Conservation (phyloP, 2,113 vertebrate genomes). For the Platanista minor region DNA sequence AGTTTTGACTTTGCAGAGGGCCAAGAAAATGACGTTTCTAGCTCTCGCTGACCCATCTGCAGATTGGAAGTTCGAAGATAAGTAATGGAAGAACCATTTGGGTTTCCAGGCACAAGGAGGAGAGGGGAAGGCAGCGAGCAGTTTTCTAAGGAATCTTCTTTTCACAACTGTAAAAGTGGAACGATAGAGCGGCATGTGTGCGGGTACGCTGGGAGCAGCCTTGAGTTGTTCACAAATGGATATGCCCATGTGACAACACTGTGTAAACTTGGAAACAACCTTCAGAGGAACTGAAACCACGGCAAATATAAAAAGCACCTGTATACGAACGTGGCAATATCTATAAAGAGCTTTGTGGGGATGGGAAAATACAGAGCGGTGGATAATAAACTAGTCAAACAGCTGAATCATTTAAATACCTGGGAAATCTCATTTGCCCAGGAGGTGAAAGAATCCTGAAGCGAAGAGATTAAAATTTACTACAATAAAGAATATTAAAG, state of each 20-base stretch:
- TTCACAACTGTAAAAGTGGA: background rate
- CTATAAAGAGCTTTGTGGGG: background rate
- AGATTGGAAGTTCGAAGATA: background rate
- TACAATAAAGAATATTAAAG: slow-evolving; percentile 57
- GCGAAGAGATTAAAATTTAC: slow-evolving; percentile 61
- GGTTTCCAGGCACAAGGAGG: background rate
- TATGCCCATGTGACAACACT: background rate
- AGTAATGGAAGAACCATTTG: background rate
- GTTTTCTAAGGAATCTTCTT: background rate
- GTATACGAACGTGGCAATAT: background rate
- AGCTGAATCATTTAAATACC: slow-evolving; percentile 62
- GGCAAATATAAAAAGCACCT: background rate
- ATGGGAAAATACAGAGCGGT: background rate
- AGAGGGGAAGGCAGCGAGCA: background rate
- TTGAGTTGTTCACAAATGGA: background rate
- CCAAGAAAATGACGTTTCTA: background rate
- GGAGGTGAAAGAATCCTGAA: slow-evolving; percentile 25
- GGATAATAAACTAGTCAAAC: slow-evolving; percentile 54
- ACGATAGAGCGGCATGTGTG: background rate
- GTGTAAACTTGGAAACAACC: background rate
- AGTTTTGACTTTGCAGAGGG: background rate
- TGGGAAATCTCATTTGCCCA: slow-evolving; percentile 58
- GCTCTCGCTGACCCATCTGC: background rate
- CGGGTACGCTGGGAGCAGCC: background rate
- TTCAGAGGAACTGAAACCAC: background rate